Evolutionary conservation across 2,797 vertebrate species (phyloP), one percentile per base, ranked within the genome.

Genomic region (Bryconaethiops microstoma): DNA sequence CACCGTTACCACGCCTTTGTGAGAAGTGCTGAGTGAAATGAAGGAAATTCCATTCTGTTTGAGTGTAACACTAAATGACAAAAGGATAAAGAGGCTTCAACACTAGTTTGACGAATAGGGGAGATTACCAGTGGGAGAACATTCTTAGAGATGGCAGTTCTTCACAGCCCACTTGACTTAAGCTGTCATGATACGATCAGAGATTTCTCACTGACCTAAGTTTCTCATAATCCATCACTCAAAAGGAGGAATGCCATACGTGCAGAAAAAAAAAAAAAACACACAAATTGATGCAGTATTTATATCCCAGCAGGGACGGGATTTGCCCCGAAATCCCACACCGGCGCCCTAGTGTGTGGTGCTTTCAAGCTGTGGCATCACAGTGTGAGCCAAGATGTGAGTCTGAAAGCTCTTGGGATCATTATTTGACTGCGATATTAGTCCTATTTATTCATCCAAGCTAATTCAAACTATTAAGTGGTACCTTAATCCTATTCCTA

Each of bases 141-240:
- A 81, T 82, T 79, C 52, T 60, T 76, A 77, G 75, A 85, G 77
- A 86, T 83, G 83, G 74, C 84, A 85, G 77, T 87, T 72, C 76
- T 86, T 88, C 80, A 88, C 80, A 88, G 79, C 79, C 81, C 82
- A 86, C 83, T 87, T 86, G 83, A 85, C 77, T 86, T 85, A 83
- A 86, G 71, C 74, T 83, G 81, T 71, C 78, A 82, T 70, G 82
- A 88, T 85, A 85, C 64, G 70, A 84, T 82, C 83, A 77, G 65
- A 83, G 81, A 88, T 84, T 68, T 71, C 71, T 74, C 84, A 77
- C 52, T 79, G 63, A 23, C 62, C 65, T 75, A 64, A 50, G 70
- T 60, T 84, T 81, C 73, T 75, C 19, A 60, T 84, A 88, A 84
- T 88, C 62, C 80, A 77, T 87, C 65, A 87, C 73, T 76, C 74